Conservation (phyloP, 2,797 vertebrate species). For the Diplodus sargus region DNA sequence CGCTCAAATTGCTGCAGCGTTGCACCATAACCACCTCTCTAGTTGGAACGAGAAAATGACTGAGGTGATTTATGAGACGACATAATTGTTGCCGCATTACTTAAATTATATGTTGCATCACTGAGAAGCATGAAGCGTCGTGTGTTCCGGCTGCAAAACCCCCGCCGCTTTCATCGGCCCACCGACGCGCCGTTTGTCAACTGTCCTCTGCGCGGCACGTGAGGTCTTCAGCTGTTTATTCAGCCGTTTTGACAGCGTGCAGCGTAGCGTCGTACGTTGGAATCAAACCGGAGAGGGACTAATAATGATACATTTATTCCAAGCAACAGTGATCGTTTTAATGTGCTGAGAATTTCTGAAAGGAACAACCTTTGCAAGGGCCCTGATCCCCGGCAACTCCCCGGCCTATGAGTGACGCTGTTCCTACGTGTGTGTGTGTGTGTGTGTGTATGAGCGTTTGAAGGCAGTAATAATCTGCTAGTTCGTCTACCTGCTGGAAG, state of each 20-base stretch:
- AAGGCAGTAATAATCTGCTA: conserved; percentile 47
- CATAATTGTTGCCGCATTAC: conserved; percentile 41
- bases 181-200: conserved; percentile 20
- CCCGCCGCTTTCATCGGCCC: not conserved
- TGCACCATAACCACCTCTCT: conserved; percentile 51
- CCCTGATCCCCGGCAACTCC: not conserved
- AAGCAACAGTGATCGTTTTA: not conserved
- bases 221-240: conserved; percentile 22
- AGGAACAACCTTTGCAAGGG: conserved; percentile 6
- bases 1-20: conserved; percentile 56
- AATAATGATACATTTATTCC: conserved; percentile 4
- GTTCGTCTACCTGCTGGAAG: conserved; percentile 49
- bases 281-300: conserved; percentile 1
- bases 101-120: conserved; percentile 35
- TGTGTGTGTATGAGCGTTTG: conserved; percentile 17
- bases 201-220: not conserved
- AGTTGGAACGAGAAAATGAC: conserved; percentile 43
- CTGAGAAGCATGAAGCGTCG: conserved; percentile 9
- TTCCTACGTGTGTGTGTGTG: not conserved
- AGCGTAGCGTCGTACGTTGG: not conserved
- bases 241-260: conserved; percentile 11
- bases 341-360: not conserved
- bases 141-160: not conserved
- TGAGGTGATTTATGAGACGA: conserved; percentile 38
- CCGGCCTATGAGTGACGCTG: conserved; percentile 7